Percentiles rank a stretch among this genome's conserved stretches.
These are phyloP conservation scores for Noctuana brunneofusca DNA, from an alignment of 2,888 invertebrate genomes.

Conservation along the genomic window DNA sequence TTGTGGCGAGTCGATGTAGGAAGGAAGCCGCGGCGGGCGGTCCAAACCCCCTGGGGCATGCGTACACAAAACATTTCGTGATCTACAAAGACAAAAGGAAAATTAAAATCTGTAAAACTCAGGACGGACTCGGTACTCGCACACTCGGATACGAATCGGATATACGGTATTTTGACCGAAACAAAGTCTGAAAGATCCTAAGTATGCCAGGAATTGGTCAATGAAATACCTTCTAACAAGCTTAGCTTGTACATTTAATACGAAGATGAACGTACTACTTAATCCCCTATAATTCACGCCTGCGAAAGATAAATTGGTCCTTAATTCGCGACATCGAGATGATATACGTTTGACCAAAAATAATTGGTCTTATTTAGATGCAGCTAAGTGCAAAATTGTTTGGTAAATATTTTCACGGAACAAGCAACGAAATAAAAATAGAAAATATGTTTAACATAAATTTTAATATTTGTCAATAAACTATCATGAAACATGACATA, in stretches of 20 bases:
- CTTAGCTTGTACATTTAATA: slow-evolving; percentile 12
- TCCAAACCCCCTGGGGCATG: slow-evolving; percentile 73
- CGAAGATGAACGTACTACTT: slow-evolving; percentile 32
- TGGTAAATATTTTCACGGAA: neutral
- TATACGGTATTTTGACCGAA: slow-evolving; percentile 21
- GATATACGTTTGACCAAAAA: slow-evolving; percentile 29
- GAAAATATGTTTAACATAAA: no score
- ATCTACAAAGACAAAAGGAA: slow-evolving; percentile 82
- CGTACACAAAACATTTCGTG: slow-evolving; percentile 81
- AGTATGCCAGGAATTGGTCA: slow-evolving; percentile 2
- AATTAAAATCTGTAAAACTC: slow-evolving; percentile 70
- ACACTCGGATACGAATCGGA: slow-evolving; percentile 32
- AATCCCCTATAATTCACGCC: slow-evolving; percentile 34
- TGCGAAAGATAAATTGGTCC: slow-evolving; percentile 31
- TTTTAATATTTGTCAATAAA: no score
- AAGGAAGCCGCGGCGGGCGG: slow-evolving; percentile 80
- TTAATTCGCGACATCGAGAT: slow-evolving; percentile 31
- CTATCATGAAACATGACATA: no score
- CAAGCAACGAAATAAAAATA: neutral
- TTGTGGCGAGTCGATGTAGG: slow-evolving; percentile 78
- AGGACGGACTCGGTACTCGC: slow-evolving; percentile 32
- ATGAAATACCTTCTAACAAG: slow-evolving; percentile 11
- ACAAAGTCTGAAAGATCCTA: neutral
- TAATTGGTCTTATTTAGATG: slow-evolving; percentile 10
- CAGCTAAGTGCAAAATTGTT: neutral